A percentile compares a stretch with the other conserved stretches of the same genome.
phyloP scores from a whole-genome alignment of 2,113 vertebrate species.

The Tylochromis polylepis region DNA sequence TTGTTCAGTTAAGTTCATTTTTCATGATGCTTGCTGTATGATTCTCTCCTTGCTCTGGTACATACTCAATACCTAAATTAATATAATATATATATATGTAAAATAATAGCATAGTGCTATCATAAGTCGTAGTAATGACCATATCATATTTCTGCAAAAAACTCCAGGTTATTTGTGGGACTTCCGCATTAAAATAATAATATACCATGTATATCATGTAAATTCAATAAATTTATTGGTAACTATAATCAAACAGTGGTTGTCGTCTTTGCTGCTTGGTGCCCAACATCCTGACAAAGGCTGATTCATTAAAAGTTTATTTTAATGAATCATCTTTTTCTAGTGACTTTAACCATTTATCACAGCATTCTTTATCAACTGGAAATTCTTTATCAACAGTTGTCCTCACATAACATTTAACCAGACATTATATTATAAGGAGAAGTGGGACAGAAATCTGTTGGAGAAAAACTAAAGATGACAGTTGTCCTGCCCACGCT shows the following conservation, averaged over 20 bases:
- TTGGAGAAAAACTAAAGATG: background rate
- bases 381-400: background rate
- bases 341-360: background rate
- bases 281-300: background rate
- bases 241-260: conserved; percentile 2
- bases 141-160: conserved; percentile 48
- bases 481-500: background rate
- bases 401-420: background rate
- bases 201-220: conserved; percentile 32
- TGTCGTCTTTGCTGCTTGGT: background rate
- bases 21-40: conserved; percentile 25
- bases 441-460: background rate
- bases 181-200: conserved; percentile 41
- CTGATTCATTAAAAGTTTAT: background rate
- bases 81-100: conserved; percentile 57
- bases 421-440: background rate
- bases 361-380: background rate
- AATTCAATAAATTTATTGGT: conserved; percentile 60
- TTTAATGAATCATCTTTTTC: background rate
- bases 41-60: conserved; percentile 70
- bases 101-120: conserved; percentile 51
- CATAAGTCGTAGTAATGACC: conserved; percentile 40
- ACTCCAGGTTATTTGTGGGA: conserved; percentile 1
- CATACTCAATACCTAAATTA: conserved; percentile 68
- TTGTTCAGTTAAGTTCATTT: background rate